These are phyloP conservation scores for Hemicentrotus pulcherrimus DNA, from an alignment of 35 echinoderm and acorn worm species.

Conservation along the genomic window DNA sequence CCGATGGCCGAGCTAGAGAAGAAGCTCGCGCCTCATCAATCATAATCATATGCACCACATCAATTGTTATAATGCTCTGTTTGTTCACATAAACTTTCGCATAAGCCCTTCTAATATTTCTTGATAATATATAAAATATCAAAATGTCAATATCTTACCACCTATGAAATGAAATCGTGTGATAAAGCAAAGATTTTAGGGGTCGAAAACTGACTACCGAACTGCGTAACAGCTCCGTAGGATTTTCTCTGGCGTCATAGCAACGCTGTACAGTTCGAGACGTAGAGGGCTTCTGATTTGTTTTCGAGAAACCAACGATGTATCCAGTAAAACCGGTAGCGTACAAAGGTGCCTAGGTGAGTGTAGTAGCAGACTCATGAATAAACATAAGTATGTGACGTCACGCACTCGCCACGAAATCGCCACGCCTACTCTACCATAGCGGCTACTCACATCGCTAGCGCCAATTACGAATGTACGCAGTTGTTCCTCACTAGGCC, in stretches of 20 bases:
- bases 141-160: background rate
- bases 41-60: background rate
- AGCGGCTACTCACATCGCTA: too few species aligned
- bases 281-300: background rate
- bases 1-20: too few species aligned
- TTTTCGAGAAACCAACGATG: too few species aligned
- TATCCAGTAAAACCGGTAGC: too few species aligned
- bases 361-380: too few species aligned
- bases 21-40: background rate
- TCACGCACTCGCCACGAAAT: too few species aligned
- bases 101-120: background rate
- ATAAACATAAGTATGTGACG: too few species aligned
- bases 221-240: background rate
- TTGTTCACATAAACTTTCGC: background rate
- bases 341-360: too few species aligned
- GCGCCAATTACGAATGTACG: too few species aligned
- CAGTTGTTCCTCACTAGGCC: too few species aligned
- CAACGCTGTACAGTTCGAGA: background rate
- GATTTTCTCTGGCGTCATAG: background rate
- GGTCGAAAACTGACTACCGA: background rate
- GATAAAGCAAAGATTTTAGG: background rate
- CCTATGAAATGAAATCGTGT: background rate
- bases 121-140: background rate
- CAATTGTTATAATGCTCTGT: background rate
- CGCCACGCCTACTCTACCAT: too few species aligned